Evolutionary conservation across 2,888 invertebrate genomes (phyloP), one percentile per base, ranked within the genome.

Genomic region (Lasioglossum vierecki): DNA sequence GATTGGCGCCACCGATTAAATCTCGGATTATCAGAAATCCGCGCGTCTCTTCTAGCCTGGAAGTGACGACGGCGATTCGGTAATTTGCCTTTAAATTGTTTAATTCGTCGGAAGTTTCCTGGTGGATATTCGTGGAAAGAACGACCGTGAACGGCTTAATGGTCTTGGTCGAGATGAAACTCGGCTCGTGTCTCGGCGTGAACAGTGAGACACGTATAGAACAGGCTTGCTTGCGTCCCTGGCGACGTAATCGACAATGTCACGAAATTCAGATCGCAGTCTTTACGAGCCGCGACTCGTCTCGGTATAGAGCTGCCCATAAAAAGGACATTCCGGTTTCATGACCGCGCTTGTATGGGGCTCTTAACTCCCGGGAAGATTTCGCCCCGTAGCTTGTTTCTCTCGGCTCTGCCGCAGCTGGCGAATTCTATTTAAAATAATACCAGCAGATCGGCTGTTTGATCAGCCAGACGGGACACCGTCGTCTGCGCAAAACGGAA

Each of bases 291-390:
- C 9, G 72, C 60, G 53, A 49, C 72, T 63, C 72, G 49, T 74
- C 53, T 15, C 77, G 71, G 49, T 39, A 71, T 46, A 78, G 66
- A 76, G 71, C 60, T n/a, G 44, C 15, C 46, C 79, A 79, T 82
- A 70, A 79, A 84, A 76, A 75, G 76, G 79, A 76, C 76, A 85
- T 78, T 63, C 53, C 63, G 53, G 49, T 83, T 70, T 75, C 63
- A 44, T 26, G 60, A 6, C 18, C 18, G 41, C 9, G n/a, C 30
- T 76, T 39, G 35, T 26, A 71, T 18, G 15, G 22, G 44, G 70
- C 39, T 49, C 68, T 76, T 46, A 71, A 72, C 60, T 53, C 57
- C 22, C 72, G 11, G 11, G 39, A 35, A 30, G 63, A 49, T 41
- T 53, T 30, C 72, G 11, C 39, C 18, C 39, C 18, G 30, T 22